These are phyloP conservation scores for Ladona fulva DNA, from an alignment of 1,140 invertebrate genomes.

Conservation along the genomic window DNA sequence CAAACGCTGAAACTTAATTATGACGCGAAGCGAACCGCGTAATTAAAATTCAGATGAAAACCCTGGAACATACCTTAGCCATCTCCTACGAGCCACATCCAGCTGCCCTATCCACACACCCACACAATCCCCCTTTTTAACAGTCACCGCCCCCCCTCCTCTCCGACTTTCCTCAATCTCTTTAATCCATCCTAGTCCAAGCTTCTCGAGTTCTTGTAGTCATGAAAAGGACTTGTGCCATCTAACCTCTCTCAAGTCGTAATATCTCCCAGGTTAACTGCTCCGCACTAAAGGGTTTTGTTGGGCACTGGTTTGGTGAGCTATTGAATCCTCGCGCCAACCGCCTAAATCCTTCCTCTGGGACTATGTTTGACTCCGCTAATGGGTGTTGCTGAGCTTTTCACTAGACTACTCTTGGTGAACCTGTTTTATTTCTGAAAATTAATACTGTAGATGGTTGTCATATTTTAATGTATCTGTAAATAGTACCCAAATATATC, in stretches of 20 bases:
- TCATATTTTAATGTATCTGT: too few relatives aligned
- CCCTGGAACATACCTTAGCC: background rate
- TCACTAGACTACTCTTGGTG: too few relatives aligned
- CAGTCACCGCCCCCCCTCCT: background rate
- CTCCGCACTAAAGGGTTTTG: too few relatives aligned
- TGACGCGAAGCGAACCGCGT: background rate
- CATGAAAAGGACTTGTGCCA: background rate
- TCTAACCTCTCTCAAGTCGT: background rate
- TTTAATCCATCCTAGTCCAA: background rate
- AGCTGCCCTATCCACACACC: background rate
- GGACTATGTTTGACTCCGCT: too few relatives aligned
- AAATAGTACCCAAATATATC: too few relatives aligned
- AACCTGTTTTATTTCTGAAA: too few relatives aligned
- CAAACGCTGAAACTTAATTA: constrained; percentile 1
- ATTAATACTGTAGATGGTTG: too few relatives aligned
- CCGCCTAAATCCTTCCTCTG: too few relatives aligned
- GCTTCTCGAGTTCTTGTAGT: too few relatives aligned
- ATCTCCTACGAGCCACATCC: background rate
- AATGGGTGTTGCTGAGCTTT: too few relatives aligned
- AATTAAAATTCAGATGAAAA: constrained; percentile 11
- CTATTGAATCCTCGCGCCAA: too few relatives aligned
- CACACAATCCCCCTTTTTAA: background rate
- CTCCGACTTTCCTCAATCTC: background rate
- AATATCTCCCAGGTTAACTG: background rate
- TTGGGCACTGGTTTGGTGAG: too few relatives aligned